Base-by-base conservation (phyloP, 2,888 invertebrate species). In the Eupithecia centaureata region DNA sequence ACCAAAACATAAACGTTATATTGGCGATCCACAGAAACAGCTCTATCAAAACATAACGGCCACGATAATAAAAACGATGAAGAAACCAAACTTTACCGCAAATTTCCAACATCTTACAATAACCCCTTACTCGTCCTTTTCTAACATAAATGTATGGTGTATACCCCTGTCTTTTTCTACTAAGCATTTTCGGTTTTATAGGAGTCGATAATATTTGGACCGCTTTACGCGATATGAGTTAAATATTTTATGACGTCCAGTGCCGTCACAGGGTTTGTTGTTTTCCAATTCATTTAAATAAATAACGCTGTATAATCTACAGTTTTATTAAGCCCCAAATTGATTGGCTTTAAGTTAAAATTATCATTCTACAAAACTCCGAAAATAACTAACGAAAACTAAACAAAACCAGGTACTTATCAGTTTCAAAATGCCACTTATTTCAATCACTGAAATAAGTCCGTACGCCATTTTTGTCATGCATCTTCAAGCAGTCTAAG, bases 41-140 rank as follows among this genome's bases (percentile, higher is more conserved):
- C 91, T 90, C 91, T 89, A 93, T 93, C 92, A 93, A 93, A 92
- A 92, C 89, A 90, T 93, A 93, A 93, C 92, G 92, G 87, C 89
- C 74, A 79, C 90, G 90, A 93, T 93, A 92, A 93, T 93, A 92
- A 93, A 92, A 92, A 86, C 91, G 91, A 91, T 90, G 88, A 89
- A 87, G 87, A 91, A 92, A 92, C 90, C 91, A 90, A 92, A 89
- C 87, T 86, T 86, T 89, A 86, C 87, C 88, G 83, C 83, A 86
- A 89, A 91, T 90, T 88, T 89, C 88, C 90, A 92, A 91, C 90
- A 90, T 89, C 89, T 86, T 85, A 89, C 89, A 91, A 88, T 89
- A 88, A 88, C 84, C 79, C 76, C 77, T 76, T 77, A 72, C 79
- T 77, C 85, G 77, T 91, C 90, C 86, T 81, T 83, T 76, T 90